These are phyloP conservation scores for Eurytoma californica DNA, from an alignment of 2,888 invertebrate species.

Conservation along the genomic window DNA sequence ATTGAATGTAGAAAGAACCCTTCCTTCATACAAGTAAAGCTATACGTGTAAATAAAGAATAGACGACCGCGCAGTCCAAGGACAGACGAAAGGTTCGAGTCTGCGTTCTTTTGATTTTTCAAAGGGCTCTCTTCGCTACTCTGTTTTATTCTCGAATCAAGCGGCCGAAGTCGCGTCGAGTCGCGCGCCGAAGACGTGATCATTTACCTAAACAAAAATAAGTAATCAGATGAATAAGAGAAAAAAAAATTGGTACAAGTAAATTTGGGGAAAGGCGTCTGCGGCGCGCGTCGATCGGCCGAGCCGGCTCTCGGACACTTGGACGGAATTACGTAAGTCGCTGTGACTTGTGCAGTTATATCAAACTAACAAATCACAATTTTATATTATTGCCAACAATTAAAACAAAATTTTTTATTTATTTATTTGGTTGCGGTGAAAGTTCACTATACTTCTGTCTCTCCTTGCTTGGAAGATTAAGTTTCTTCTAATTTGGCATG, in stretches of 20 bases:
- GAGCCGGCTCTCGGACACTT: conserved; percentile 38
- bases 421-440: conserved; percentile 73
- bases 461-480: conserved; percentile 72
- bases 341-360: conserved; percentile 74
- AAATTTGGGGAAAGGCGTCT: conserved; percentile 67
- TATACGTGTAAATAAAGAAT: not conserved
- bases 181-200: conserved; percentile 38
- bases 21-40: conserved; percentile 35
- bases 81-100: conserved; percentile 76
- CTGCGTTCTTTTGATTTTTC: conserved; percentile 79
- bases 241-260: conserved; percentile 54
- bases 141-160: conserved; percentile 67
- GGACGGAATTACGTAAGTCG: conserved; percentile 62
- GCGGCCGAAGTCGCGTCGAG: conserved; percentile 70
- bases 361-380: conserved; percentile 73
- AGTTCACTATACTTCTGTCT: conserved; percentile 72
- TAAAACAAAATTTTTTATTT: conserved; percentile 62
- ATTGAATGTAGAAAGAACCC: conserved; percentile 12
- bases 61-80: conserved; percentile 45
- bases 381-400: conserved; percentile 52
- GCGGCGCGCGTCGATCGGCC: conserved; percentile 58
- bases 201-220: conserved; percentile 2
- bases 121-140: conserved; percentile 70
- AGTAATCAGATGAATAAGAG: conserved; percentile 5
- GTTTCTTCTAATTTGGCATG: conserved; percentile 75